Base-by-base conservation (phyloP, 2,113 vertebrate species). In the Cyanistes caeruleus region DNA sequence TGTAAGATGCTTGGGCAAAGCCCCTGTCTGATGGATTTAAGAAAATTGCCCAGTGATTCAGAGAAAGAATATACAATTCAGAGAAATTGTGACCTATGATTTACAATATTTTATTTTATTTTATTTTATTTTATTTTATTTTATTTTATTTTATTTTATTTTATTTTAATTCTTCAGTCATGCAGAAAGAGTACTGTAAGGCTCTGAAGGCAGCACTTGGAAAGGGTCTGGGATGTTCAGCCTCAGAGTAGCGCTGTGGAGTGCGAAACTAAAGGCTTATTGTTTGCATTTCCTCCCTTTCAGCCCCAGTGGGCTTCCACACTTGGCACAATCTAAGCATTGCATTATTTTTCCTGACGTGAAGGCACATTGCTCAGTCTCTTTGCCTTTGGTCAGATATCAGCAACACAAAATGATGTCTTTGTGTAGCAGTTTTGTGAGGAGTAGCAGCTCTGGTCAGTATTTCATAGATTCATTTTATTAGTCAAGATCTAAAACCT, bases 261-360 rank as follows among this genome's bases (percentile, higher is more conserved):
- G 63, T 65, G 75, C 37, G 46, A 93, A 90, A 94, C 82, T 95
- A 35, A 95, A 72, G 91, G 62, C 77, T 93, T 82, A 94, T 95
- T 96, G 93, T 96, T 95, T 87, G 80, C 58, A 84, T 95, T 93
- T 87, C 60, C 49, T 92, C 69, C 48, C 62, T 63, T 87, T 84
- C 4, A 0, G 49, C 81, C 87, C 93, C 80, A 78, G 1, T n/a
- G 68, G 87, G 80, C 89, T 92, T 79, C 94, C 63, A 59, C 79
- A 74, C 43, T 93, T 96, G 96, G 96, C 94, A 90, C 60, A 83
- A 81, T 80, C 68, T 90, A 59, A 93, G 83, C 63, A 74, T 77
- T 86, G 94, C 94, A 84, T 95, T 90, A 84, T 95, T 95, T 97
- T 89, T 90, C 83, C 86, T 93, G 72, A 86, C 68, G 62, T 89